These are phyloP conservation scores for Schizaphis graminum DNA, from an alignment of 2,888 invertebrate genomes.

Conservation along the genomic window DNA sequence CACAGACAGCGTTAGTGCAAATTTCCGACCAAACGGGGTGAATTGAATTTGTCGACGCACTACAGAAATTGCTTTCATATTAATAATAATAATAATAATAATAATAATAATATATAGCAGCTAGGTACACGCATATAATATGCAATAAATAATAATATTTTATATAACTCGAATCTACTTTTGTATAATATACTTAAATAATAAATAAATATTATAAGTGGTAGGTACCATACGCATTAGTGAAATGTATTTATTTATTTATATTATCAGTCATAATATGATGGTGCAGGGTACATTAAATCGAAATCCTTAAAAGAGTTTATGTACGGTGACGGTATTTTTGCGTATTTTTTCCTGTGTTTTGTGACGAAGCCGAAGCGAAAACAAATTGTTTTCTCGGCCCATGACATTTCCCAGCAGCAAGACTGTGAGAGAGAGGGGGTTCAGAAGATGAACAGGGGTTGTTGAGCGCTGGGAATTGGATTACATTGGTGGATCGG, in stretches of 20 bases:
- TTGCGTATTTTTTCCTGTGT: neutral
- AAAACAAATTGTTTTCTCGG: slow-evolving; percentile 64
- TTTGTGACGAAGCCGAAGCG: slow-evolving; percentile 27
- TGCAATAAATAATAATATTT: slow-evolving; percentile 6
- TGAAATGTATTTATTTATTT: neutral
- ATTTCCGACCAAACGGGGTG: slow-evolving; percentile 45
- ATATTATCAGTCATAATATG: neutral
- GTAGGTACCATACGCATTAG: neutral
- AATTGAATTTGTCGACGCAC: slow-evolving; percentile 51
- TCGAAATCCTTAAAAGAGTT: neutral
- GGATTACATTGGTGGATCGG: slow-evolving; percentile 60
- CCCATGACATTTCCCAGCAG: slow-evolving; percentile 44
- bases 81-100: slow-evolving; percentile 17
- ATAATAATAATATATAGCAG: neutral
- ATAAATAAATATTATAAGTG: neutral
- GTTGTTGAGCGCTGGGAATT: slow-evolving; percentile 39
- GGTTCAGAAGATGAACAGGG: neutral
- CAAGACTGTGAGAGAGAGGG: neutral
- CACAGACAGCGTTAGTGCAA: neutral
- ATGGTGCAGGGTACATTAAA: neutral
- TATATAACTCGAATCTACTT: neutral
- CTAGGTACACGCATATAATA: neutral
- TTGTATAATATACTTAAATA: neutral
- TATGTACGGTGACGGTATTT: slow-evolving; percentile 14
- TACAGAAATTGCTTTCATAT: slow-evolving; percentile 40